phyloP scores from a whole-genome alignment of 1,140 invertebrate genomes.

The Drosophila chauvacae region DNA sequence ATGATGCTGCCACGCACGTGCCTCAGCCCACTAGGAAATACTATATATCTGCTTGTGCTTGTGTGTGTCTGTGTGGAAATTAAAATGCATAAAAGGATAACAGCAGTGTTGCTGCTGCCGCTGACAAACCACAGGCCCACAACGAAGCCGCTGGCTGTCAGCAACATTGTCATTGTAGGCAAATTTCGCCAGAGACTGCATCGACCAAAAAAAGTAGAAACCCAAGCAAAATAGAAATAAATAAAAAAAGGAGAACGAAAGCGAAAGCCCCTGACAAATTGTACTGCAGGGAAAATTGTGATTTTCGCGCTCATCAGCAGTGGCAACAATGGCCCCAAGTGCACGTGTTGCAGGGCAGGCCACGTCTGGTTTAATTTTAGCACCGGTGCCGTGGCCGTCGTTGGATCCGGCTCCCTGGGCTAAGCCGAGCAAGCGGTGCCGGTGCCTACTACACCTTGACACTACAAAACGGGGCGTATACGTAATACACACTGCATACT shows the following conservation, averaged over 20 bases:
- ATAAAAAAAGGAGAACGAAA: conserved; percentile 19
- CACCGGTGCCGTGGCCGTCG: conserved; percentile 33
- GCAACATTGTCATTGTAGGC: conserved; percentile 60
- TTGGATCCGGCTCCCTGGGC: conserved; percentile 22
- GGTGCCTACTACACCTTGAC: conserved; percentile 56
- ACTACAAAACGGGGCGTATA: conserved; percentile 53
- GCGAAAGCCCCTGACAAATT: conserved; percentile 62
- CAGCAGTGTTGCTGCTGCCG: conserved; percentile 60
- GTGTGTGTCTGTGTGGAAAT: conserved; percentile 60
- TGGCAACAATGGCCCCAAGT: conserved; percentile 51
- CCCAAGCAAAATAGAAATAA: conserved; percentile 14
- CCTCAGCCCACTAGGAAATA: conserved; percentile 30
- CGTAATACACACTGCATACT: conserved; percentile 71
- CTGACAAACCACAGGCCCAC: conserved; percentile 56
- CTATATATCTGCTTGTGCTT: conserved; percentile 21
- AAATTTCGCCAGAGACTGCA: conserved; percentile 71
- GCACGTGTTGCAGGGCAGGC: conserved; percentile 71
- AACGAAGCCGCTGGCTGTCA: conserved; percentile 49
- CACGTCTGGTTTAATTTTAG: conserved; percentile 81
- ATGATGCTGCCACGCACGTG: conserved; percentile 67
- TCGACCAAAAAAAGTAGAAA: conserved; percentile 22
- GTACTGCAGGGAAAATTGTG: conserved; percentile 79
- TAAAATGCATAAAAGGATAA: conserved; percentile 83
- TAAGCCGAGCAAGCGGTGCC: conserved; percentile 5
- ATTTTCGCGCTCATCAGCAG: conserved; percentile 74